phyloP scores from a whole-genome alignment of 1,140 invertebrate species.

The Brachionus sp. region DNA sequence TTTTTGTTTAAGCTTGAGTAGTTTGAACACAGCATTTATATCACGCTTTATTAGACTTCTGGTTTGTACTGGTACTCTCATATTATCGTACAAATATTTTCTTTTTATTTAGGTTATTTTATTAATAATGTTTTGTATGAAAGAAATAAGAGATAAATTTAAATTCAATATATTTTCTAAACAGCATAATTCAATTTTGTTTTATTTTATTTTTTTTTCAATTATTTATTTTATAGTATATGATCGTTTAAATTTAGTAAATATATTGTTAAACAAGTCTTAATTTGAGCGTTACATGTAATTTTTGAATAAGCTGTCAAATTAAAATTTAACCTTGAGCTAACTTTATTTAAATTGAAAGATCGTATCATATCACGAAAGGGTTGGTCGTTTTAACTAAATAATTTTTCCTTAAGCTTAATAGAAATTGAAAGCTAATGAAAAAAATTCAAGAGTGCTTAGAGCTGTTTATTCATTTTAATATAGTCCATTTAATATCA shows the following conservation, averaged over 20 bases:
- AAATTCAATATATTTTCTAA: no score
- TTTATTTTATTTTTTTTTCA: background rate
- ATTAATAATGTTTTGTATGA: background rate
- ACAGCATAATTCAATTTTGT: no score
- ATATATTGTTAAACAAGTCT: background rate
- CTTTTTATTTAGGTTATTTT: background rate
- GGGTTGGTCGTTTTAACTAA: background rate
- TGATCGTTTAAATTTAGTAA: background rate
- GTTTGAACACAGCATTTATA: background rate
- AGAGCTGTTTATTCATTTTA: background rate
- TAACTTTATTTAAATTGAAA: background rate
- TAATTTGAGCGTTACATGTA: background rate
- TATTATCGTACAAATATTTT: background rate
- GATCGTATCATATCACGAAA: background rate
- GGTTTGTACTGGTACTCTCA: background rate
- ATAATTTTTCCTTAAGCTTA: background rate
- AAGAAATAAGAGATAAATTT: background rate
- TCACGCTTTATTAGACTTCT: background rate
- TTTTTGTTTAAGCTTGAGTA: background rate
- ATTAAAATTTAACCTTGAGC: background rate
- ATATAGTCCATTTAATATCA: background rate
- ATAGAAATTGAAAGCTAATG: background rate
- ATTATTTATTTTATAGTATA: background rate
- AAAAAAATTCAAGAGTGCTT: background rate
- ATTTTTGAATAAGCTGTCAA: conserved; percentile 3